Base-by-base conservation (phyloP, 2,888 invertebrate genomes). In the Eutolmus rufibarbis region DNA sequence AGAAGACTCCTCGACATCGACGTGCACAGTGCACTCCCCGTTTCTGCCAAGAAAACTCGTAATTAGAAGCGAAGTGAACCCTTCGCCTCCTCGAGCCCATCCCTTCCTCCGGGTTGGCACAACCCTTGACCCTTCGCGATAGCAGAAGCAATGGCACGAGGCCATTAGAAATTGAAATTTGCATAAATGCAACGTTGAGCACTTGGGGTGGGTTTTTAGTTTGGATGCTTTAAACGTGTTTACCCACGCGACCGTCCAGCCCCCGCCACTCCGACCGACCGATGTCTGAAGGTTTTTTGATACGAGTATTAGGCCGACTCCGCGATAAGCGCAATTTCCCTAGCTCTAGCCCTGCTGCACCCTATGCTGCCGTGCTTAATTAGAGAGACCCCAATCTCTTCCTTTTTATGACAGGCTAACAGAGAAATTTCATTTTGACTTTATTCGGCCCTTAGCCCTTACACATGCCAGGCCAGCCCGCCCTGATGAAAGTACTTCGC, bases 21-120 rank as follows among this genome's bases (percentile, higher is more conserved):
- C 43, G 43, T 31, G 19, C 14, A 46, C 23, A 31, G 28, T 79
- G 79, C 79, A 79, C 79, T 79, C 78, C 78, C 28, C 28, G n/a
- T 51, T 40, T 78, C 79, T 79, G 51, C 51, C 79, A 79, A 79
- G 79, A 79, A 79, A 79, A 79, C 79, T 79, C 31, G 79, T 79
- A 79, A 79, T 79, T 79, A 51, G 14, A 79, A 79, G 79, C 66
- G 28, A 46, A 51, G 14, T 51, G 23, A 79, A 79, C 46, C 78
- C 51, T 51, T 79, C 79, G 43, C 40, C 40, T 77, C 14, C 66
- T 66, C 19, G 66, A 66, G 19, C 28, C 66, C 66, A 28, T 2
- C 66, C 66, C 66, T 66, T 66, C 66, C 23, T n/a, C 14, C 2
- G 2, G 14, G 4, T 3, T 46, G 16, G 12, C 28, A 43, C 43